phyloP scores from a whole-genome alignment of 2,797 vertebrate species.

The Gadopsis marmoratus region DNA sequence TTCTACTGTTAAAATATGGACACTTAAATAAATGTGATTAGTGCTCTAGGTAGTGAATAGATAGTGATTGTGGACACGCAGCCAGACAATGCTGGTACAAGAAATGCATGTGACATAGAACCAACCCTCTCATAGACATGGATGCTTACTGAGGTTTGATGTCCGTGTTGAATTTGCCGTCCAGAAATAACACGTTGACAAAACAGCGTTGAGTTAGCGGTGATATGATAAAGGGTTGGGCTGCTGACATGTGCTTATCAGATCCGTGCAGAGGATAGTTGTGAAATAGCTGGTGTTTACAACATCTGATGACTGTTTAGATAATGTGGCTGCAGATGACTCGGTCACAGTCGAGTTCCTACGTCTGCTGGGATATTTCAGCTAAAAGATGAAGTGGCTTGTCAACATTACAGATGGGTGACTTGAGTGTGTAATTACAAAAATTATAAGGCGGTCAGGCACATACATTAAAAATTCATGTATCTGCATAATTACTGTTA shows the following conservation, averaged over 20 bases:
- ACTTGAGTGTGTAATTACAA: constrained; percentile 7
- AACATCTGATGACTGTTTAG: constrained; percentile 54
- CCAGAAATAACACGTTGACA: constrained; percentile 43
- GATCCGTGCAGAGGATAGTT: constrained; percentile 43
- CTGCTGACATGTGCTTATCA: constrained; percentile 63
- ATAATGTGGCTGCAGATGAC: constrained; percentile 37
- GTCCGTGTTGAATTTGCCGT: constrained; percentile 10
- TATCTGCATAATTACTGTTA: constrained; percentile 2
- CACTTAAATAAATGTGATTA: neutral
- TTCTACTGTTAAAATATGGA: neutral
- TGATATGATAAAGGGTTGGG: constrained; percentile 30
- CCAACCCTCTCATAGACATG: neutral
- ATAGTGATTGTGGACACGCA: neutral
- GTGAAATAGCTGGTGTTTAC: constrained; percentile 48
- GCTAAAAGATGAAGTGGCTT: constrained; percentile 10
- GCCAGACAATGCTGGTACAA: neutral
- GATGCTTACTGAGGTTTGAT: neutral
- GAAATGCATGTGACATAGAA: neutral
- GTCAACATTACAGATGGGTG: neutral
- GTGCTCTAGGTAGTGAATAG: neutral
- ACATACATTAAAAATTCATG: neutral
- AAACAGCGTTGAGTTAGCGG: constrained; percentile 33
- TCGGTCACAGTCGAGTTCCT: constrained; percentile 8
- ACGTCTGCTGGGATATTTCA: constrained; percentile 4
- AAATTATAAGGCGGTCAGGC: fast-evolving